These are phyloP conservation scores for Scyliorhinus canicula DNA, from an alignment of 2,797 vertebrate genomes.

Conservation along the genomic window DNA sequence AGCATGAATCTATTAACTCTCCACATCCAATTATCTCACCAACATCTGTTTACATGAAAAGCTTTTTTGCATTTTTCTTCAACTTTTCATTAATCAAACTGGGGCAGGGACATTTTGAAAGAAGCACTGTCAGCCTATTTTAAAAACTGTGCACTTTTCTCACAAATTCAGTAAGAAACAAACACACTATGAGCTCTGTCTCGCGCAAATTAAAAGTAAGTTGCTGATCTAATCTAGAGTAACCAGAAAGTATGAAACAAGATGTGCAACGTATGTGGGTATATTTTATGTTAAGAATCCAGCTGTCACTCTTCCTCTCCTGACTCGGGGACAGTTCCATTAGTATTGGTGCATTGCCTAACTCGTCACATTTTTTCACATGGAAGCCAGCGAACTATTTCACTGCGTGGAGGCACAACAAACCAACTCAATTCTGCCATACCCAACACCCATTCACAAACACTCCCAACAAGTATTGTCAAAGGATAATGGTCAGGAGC, in stretches of 20 bases:
- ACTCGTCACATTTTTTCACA: not conserved
- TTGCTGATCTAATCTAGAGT: conserved; percentile 6
- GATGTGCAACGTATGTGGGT: not conserved
- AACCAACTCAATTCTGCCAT: not conserved
- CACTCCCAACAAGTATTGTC: not conserved
- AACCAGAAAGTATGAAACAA: not conserved
- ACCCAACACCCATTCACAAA: not conserved
- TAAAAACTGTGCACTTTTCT: not conserved
- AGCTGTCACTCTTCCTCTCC: not conserved
- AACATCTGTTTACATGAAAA: conserved; percentile 49
- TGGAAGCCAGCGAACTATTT: not conserved
- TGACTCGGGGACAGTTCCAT: not conserved
- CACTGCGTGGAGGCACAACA: not conserved
- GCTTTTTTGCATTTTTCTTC: conserved; percentile 26
- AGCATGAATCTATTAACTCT: conserved; percentile 50
- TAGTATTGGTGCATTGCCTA: not conserved
- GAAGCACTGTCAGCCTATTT: not conserved
- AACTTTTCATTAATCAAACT: conserved; percentile 16
- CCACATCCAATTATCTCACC: conserved; percentile 58
- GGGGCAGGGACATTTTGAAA: not conserved
- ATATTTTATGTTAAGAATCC: not conserved
- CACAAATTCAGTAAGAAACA: conserved; percentile 19
- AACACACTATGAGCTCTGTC: not conserved
- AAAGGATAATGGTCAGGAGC: not conserved
- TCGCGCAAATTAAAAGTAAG: not conserved